Evolutionary conservation across 1,140 invertebrate species (phyloP), one percentile per base, ranked within the genome.

Genomic region (Chrysoperla carnea): DNA sequence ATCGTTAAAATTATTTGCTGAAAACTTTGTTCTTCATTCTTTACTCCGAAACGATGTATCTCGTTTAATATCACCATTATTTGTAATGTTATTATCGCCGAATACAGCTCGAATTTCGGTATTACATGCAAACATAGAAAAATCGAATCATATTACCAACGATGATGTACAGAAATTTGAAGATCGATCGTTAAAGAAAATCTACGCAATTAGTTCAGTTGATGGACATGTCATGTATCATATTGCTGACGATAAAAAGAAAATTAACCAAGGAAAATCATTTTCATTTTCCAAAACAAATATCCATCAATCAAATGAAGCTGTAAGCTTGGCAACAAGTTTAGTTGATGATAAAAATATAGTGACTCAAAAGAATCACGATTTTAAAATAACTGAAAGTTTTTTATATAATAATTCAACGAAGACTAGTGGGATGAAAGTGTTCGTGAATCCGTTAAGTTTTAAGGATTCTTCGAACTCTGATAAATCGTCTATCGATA

Each of bases 191-290:
- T 63, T 46, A 52, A 69, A 56, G 58, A 69, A 83, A 54, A 82
- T 90, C 8, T 87, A 82, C 57, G 85, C 85, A 2, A 85, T 90
- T 31, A 89, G 84, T 52, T 86, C 78, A 37, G 81, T 84, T 15
- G 81, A 85, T 49, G 85, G 85, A 1, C 85, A 86, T 52, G 76
- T 89, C 1, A 84, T 84, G 49, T 89, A 88, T 60, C 85, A 89
- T 55, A 76, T 87, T 15, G 76, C 56, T 2, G 54, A 56, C 29
- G 48, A 47, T 42, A 48, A 50, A 6, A 52, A 46, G 37, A 33
- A 33, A 33, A 33, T 11, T 4, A 33, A 11, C 6, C 31, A 58
- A 33, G 54, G 52, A 43, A 52, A 52, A 36, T 59, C 57, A 52
- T 61, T 59, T 44, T 47, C 52, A 1, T 61, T 61, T 45, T 51